Evolutionary conservation across 2,888 invertebrate genomes (phyloP), one percentile per base, ranked within the genome.

Genomic region (Bombylius major): DNA sequence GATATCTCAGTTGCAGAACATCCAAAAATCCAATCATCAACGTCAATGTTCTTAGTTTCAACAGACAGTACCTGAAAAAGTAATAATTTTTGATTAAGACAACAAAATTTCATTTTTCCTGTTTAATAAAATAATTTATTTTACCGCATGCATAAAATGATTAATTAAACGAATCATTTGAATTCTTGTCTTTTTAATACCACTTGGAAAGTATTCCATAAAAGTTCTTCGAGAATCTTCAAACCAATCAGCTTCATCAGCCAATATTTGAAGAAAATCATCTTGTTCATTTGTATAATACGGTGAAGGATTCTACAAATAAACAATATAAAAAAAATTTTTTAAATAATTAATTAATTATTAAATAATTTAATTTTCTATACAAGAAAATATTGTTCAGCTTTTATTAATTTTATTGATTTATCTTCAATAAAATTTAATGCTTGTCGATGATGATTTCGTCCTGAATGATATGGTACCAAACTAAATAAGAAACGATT

Each of bases 401-500:
- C 73, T 8, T 64, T 65, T 11, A 65, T 60, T 34, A 69, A 56
- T 9, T 69, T 68, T 4, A 61, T 58, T 7, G 60, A 51, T 61
- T 71, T 73, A 34, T 72, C 65, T 48, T 64, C 63, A 51, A 65
- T 65, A 56, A 73, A 73, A 49, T 52, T 57, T 58, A 62, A 14
- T 1, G 58, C 61, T 36, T 58, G 51, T 9, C 23, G 23, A 23
- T 23, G 23, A 23, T 23, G 23, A 23, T 23, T 23, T 9, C 66
- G 64, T 4, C 61, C 60, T 39, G 64, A 76, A 9, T 60, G 67
- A 4, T 73, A 71, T 68, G 90, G 82, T 7, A 95, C 81, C 48
- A 84, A 81, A 63, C 89, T 88, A 72, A 93, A 95, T 9, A 96
- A 75, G 53, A 88, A 85, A 63, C 87, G 78, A 59, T 87, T 86